Conservation (phyloP, 2,797 vertebrate genomes). For the Anniella stebbinsi region DNA sequence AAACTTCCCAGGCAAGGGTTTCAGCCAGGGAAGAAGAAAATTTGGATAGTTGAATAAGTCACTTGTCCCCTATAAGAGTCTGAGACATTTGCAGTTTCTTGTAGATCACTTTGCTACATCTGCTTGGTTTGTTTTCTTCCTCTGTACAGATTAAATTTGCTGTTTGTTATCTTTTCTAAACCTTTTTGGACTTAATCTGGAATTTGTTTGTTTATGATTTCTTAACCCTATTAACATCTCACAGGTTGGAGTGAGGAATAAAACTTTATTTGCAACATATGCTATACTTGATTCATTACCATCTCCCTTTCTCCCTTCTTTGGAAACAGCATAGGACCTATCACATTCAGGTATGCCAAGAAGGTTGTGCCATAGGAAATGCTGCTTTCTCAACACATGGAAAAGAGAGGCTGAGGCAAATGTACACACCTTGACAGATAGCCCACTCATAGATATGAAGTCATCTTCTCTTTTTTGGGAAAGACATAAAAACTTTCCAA, state of each 20-base stretch:
- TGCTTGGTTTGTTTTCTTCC: neutral
- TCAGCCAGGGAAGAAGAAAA: neutral
- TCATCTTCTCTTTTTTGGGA: neutral
- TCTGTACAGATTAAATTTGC: neutral
- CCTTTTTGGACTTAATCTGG: neutral
- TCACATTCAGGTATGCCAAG: neutral
- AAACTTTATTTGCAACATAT: neutral
- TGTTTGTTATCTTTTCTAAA: neutral
- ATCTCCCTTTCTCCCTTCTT: neutral
- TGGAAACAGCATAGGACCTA: neutral
- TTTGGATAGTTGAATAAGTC: neutral
- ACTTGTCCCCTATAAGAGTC: neutral
- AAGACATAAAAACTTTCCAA: neutral
- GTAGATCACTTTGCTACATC: neutral
- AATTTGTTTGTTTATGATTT: neutral
- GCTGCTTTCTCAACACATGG: neutral
- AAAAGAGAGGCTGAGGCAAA: neutral
- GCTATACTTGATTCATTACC: neutral
- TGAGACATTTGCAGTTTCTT: neutral
- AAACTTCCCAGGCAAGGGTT: conserved; percentile 42
- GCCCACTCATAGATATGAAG: neutral
- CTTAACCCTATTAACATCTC: neutral
- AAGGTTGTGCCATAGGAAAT: neutral
- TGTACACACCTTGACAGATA: neutral
- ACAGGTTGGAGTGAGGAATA: no score